Conservation (phyloP, 1,140 invertebrate species). For the Drosophila obscura region DNA sequence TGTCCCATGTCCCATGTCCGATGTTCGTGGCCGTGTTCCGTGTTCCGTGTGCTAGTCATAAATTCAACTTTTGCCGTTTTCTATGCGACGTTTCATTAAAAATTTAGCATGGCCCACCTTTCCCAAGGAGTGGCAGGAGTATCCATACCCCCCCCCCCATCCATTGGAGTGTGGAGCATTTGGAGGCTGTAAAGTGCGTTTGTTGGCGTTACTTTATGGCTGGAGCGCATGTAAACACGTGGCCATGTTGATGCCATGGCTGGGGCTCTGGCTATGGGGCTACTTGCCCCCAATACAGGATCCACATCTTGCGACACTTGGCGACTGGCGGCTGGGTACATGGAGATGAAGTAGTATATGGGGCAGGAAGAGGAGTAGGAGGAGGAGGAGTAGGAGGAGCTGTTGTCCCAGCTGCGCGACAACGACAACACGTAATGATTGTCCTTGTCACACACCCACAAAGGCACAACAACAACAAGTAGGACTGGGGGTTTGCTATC, state of each 20-base stretch:
- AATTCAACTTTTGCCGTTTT: constrained; percentile 62
- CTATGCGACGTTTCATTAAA: constrained; percentile 67
- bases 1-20: background rate
- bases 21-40: background rate
- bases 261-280: constrained; percentile 31
- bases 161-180: constrained; percentile 11
- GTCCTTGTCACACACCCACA: constrained; percentile 36
- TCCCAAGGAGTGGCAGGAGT: background rate
- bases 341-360: background rate
- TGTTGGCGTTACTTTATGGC: constrained; percentile 61
- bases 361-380: background rate
- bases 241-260: constrained; percentile 26
- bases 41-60: constrained; percentile 50
- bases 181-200: constrained; percentile 64
- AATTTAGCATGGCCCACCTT: constrained; percentile 56
- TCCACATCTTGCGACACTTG: background rate
- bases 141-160: background rate
- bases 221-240: constrained; percentile 64
- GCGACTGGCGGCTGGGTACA: background rate
- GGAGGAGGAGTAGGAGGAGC: background rate
- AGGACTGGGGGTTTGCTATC: no score
- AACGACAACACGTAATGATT: constrained; percentile 48
- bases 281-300: constrained; percentile 29
- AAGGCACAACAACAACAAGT: no score
- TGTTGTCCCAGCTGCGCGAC: constrained; percentile 37